A percentile compares a stretch with the other conserved stretches of the same genome.
phyloP scores from a whole-genome alignment of 1,140 invertebrate genomes.

The Drosophila lacertosa region DNA sequence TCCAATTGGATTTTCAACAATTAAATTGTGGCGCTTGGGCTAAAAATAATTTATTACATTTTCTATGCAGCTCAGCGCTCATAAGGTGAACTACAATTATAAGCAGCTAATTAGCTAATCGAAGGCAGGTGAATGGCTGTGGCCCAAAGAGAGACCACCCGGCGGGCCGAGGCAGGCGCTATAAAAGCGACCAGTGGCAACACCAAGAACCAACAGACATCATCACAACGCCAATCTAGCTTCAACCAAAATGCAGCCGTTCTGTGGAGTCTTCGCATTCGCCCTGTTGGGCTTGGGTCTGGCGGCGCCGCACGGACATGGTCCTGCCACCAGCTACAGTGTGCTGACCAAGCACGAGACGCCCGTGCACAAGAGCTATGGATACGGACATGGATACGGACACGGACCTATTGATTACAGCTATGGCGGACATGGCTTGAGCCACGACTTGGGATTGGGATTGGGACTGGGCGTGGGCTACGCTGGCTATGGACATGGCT shows the following conservation, averaged over 20 bases:
- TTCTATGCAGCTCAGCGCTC: conserved; percentile 54
- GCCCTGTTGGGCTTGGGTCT: conserved; percentile 22
- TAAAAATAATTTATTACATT: conserved; percentile 44
- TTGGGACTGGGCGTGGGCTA: conserved; percentile 24
- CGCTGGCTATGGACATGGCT: conserved; percentile 35
- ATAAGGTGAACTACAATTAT: conserved; percentile 47
- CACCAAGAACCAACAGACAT: conserved; percentile 61
- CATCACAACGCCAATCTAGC: conserved; percentile 28
- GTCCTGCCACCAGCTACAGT: conserved; percentile 67
- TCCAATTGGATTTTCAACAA: conserved; percentile 43
- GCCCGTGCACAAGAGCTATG: conserved; percentile 54
- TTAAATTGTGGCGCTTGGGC: conserved; percentile 37
- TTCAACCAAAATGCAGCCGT: conserved; percentile 49
- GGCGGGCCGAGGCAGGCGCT: conserved; percentile 31
- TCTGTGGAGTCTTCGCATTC: conserved; percentile 46
- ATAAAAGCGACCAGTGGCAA: conserved; percentile 49
- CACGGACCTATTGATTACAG: conserved; percentile 42
- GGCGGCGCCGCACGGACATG: conserved; percentile 60
- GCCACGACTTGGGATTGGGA: not conserved
- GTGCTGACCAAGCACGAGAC: conserved; percentile 68
- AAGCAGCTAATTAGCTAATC: conserved; percentile 63
- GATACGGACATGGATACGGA: conserved; percentile 30
- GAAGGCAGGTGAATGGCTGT: conserved; percentile 63
- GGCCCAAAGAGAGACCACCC: conserved; percentile 50
- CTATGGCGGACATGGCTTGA: conserved; percentile 30